phyloP scores from a whole-genome alignment of 2,888 invertebrate genomes.

The Stenoptilia bipunctidactyla region DNA sequence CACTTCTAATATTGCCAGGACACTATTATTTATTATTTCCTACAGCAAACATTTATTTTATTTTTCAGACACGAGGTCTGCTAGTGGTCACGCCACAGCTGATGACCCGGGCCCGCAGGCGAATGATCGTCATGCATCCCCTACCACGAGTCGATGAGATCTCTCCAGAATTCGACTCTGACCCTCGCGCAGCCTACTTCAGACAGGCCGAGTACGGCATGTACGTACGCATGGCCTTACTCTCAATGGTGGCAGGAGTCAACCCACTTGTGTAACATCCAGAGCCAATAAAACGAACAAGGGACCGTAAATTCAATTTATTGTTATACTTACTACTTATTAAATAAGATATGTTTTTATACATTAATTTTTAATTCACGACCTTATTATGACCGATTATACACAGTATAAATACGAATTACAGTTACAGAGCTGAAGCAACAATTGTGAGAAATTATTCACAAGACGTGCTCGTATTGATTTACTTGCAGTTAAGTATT shows the following conservation, averaged over 20 bases:
- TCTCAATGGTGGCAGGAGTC: constrained; percentile 88
- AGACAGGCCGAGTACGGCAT: constrained; percentile 98
- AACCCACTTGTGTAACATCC: constrained; percentile 41
- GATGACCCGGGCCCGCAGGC: constrained; percentile 93
- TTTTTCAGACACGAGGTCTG: constrained; percentile 83
- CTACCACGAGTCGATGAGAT: constrained; percentile 96
- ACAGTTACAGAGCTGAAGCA: too few relatives aligned
- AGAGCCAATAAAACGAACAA: background rate
- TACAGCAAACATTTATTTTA: background rate
- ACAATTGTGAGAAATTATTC: too few relatives aligned
- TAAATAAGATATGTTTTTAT: too few relatives aligned
- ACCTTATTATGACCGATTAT: too few relatives aligned
- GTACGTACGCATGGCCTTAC: constrained; percentile 97
- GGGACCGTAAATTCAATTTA: background rate
- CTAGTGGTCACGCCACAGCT: constrained; percentile 94
- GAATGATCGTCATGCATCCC: constrained; percentile 98
- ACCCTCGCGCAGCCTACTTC: constrained; percentile 98
- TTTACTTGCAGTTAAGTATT: too few relatives aligned
- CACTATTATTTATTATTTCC: too few relatives aligned
- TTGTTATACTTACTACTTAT: too few relatives aligned
- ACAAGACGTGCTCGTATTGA: too few relatives aligned
- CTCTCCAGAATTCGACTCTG: constrained; percentile 93
- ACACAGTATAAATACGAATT: too few relatives aligned
- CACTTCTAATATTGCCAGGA: too few relatives aligned
- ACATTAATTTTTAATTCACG: too few relatives aligned